Conservation (phyloP, 2,797 vertebrate genomes). For the Microctenopoma steveboyesi region DNA sequence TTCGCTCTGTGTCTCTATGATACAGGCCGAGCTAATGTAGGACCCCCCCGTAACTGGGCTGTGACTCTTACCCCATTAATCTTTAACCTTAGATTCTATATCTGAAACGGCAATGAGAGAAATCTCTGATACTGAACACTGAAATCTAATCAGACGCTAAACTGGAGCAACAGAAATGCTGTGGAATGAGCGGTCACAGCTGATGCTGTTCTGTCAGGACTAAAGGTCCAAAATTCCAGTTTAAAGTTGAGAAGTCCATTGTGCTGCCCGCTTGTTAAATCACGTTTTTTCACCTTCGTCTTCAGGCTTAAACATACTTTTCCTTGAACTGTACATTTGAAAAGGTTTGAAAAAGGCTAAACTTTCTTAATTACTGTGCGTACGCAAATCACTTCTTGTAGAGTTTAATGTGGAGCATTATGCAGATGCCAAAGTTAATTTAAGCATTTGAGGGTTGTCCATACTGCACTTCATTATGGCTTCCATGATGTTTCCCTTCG, state of each 20-base stretch:
- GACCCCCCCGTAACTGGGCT: not conserved
- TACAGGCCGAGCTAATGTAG: not conserved
- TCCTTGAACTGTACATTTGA: not conserved
- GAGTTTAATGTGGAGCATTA: not conserved
- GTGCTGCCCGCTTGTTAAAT: no score
- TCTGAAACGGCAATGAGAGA: slow-evolving; percentile 10
- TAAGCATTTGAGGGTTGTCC: not conserved
- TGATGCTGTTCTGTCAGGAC: no score
- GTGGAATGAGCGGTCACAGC: no score
- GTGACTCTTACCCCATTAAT: not conserved
- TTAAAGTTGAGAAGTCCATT: no score
- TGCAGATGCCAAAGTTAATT: not conserved
- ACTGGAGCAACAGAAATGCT: no score
- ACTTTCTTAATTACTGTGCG: slow-evolving; percentile 1
- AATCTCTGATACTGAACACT: not conserved
- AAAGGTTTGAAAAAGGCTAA: not conserved
- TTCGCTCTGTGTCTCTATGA: slow-evolving; percentile 36
- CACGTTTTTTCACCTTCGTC: no score
- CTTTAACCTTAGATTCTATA: not conserved
- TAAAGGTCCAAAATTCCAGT: no score
- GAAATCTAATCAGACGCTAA: not conserved
- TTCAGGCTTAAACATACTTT: no score
- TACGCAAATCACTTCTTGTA: not conserved
- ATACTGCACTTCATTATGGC: not conserved
- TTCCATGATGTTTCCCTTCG: not conserved